Percentiles rank a stretch among this genome's conserved stretches.
These are phyloP conservation scores for Eupithecia inturbata DNA, from an alignment of 2,888 invertebrate species.

Conservation along the genomic window DNA sequence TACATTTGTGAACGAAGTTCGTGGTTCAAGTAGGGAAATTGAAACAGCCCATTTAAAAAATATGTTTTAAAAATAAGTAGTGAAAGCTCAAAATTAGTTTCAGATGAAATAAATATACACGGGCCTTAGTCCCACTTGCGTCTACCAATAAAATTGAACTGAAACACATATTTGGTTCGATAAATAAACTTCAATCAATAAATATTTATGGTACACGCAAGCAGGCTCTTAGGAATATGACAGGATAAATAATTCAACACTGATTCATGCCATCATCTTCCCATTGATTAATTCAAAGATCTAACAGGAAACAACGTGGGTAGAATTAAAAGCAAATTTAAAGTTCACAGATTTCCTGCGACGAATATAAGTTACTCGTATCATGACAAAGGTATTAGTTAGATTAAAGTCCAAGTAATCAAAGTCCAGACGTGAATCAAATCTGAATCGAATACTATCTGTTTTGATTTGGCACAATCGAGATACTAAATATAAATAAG, in stretches of 20 bases:
- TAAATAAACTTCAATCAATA: not conserved
- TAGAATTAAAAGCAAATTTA: constrained; percentile 3
- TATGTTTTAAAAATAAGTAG: not conserved
- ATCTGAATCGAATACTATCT: constrained; percentile 14
- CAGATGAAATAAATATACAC: not conserved
- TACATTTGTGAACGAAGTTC: constrained; percentile 17
- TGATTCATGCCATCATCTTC: constrained; percentile 36
- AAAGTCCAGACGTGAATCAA: constrained; percentile 18
- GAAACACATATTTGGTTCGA: not conserved
- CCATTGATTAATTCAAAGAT: constrained; percentile 28
- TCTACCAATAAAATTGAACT: not conserved
- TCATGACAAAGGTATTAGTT: constrained; percentile 25
- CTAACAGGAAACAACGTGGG: constrained; percentile 34
- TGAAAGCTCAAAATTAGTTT: not conserved
- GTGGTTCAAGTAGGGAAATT: constrained; percentile 11
- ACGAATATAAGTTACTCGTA: constrained; percentile 24
- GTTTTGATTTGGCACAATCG: not conserved
- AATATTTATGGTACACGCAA: not conserved
- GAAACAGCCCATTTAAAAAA: not conserved
- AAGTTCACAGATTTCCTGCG: constrained; percentile 22
- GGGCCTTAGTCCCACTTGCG: not conserved
- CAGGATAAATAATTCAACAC: constrained; percentile 11
- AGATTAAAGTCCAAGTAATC: constrained; percentile 22
- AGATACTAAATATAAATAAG: not conserved
- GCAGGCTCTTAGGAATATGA: constrained; percentile 20